Base-by-base conservation (phyloP, 2,113 vertebrate species). In the Meriones unguiculatus region DNA sequence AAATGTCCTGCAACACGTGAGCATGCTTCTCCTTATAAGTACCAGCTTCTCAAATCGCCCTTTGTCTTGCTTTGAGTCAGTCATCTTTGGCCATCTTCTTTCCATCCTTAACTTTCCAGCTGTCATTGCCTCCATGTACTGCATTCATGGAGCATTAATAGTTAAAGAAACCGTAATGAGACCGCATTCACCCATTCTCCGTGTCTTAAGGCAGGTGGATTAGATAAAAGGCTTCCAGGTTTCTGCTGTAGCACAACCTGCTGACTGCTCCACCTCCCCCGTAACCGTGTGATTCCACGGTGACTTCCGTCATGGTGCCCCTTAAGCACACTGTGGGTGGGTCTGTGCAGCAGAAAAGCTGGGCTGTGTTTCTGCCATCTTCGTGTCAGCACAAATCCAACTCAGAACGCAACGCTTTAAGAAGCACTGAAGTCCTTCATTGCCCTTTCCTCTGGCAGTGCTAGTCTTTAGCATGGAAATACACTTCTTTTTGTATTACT, bases 91-190 rank as follows among this genome's bases (percentile, higher is more conserved):
- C 67, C 50, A 32, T 41, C 20, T 88, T 17, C 20, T 46, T 46
- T 15, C 65, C 86, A 14, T 50, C 18, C 54, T 69, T 38, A 57
- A 3, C 32, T 93, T 95, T 81, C n/a, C 15, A 93, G 77, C 93
- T 81, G 15, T 92, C 89, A 78, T 86, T 73, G 9, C 77, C 75
- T 59, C 78, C 7, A 41, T 67, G 38, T 25, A 11, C 38, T 69
- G 1, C 70, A 87, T 75, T 50, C 69, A 77, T 35, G 94, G 25
- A 57, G 5, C 10, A 46, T 78, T 96, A 50, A 57, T 89, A 67
- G 87, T 86, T 62, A 93, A 90, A 70, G 87, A 50, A 85, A 91
- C 80, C 72, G n/a, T 70, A 91, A 93, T 65, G 54, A 92, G 24
- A 95, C 50, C 62, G n/a, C 20, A 73, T 25, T 59, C 4, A 87